Evolutionary conservation across 2,888 invertebrate genomes (phyloP).

Genomic region (Adelognathus sp.): DNA sequence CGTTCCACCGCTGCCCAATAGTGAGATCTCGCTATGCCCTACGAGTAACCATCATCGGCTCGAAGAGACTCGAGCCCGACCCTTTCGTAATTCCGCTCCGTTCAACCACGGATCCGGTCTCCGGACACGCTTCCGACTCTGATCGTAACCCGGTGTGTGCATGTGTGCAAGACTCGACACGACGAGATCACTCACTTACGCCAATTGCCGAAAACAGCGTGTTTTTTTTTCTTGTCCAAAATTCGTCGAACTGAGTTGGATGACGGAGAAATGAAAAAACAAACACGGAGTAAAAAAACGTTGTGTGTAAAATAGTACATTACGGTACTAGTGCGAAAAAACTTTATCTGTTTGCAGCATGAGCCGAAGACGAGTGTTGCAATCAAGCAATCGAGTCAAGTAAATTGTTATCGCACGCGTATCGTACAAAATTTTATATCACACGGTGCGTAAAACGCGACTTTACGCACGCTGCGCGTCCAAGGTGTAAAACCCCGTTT

Average conservation of each 20-base stretch:
- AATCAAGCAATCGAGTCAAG: too few species aligned
- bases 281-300: background rate
- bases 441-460: too few species aligned
- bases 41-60: slow-evolving; percentile 45
- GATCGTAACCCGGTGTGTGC: background rate
- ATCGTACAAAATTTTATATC: too few species aligned
- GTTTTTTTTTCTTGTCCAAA: background rate
- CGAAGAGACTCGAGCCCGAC: slow-evolving; percentile 52
- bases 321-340: too few species aligned
- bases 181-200: background rate
- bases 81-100: slow-evolving; percentile 51
- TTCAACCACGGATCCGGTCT: slow-evolving; percentile 53
- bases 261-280: background rate
- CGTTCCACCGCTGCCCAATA: slow-evolving; percentile 1
- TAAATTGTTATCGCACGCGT: too few species aligned
- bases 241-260: background rate
- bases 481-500: too few species aligned
- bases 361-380: too few species aligned
- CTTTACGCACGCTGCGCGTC: too few species aligned
- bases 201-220: background rate
- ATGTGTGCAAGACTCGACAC: background rate
- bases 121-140: slow-evolving; percentile 43
- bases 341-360: too few species aligned
- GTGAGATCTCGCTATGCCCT: slow-evolving; percentile 31
- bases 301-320: too few species aligned